Evolutionary conservation across 2,113 vertebrate species (phyloP).

Genomic region (Gavialis gangeticus): DNA sequence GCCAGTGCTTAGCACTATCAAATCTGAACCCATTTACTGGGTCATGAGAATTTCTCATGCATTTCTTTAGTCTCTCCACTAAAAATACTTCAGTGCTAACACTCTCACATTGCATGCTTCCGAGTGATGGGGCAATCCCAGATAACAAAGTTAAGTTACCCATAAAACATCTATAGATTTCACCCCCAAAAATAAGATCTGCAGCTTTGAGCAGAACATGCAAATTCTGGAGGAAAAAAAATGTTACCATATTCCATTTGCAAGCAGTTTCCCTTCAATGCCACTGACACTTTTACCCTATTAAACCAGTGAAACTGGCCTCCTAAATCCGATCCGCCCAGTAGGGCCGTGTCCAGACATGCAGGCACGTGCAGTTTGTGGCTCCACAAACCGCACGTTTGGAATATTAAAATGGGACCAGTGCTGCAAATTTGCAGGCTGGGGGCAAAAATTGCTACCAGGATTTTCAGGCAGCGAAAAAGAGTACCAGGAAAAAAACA

Average conservation of each 20-base stretch:
- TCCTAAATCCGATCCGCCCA: rapidly evolving
- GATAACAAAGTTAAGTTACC: background rate
- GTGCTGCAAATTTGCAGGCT: too few species aligned
- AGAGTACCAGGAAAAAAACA: too few species aligned
- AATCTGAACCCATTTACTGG: background rate
- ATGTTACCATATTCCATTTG: background rate
- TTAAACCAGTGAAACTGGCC: background rate
- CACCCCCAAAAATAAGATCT: rapidly evolving
- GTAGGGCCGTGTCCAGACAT: background rate
- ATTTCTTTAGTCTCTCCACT: background rate
- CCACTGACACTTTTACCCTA: background rate
- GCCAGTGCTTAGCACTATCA: background rate
- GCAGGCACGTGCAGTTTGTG: too few species aligned
- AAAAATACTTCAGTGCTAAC: background rate
- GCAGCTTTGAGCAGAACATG: background rate
- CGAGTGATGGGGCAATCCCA: background rate
- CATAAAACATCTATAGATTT: background rate
- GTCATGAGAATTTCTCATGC: background rate
- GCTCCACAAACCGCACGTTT: too few species aligned
- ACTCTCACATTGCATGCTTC: rapidly evolving
- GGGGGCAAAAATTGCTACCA: too few species aligned
- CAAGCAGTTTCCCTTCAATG: background rate
- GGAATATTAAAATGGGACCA: too few species aligned
- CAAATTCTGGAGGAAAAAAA: background rate
- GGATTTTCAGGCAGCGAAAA: too few species aligned